Percentiles rank a stretch among this genome's conserved stretches.
These are phyloP conservation scores for Mycteria americana DNA, from an alignment of 2,797 vertebrate genomes.

Conservation along the genomic window DNA sequence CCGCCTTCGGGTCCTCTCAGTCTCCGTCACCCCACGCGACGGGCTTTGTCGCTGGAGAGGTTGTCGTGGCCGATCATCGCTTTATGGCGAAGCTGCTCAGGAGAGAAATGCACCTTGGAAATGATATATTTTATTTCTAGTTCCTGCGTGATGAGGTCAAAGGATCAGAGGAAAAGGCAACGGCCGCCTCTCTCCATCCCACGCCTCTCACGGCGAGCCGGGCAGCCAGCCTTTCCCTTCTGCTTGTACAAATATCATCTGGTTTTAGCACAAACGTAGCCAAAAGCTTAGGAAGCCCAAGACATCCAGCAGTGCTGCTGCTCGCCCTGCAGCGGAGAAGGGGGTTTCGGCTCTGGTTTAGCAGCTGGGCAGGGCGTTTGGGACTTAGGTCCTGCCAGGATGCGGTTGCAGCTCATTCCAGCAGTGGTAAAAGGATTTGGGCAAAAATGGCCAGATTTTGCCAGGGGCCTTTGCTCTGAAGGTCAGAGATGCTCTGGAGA, in stretches of 20 bases:
- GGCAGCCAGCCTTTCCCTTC: background rate
- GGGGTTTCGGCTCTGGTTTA: background rate
- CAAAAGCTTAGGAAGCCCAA: background rate
- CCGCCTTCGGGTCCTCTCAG: background rate
- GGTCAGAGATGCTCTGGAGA: background rate
- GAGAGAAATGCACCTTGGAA: background rate
- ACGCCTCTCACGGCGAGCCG: rapidly evolving
- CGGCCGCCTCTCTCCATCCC: background rate
- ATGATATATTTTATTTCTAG: background rate
- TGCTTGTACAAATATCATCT: background rate
- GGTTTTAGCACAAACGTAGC: background rate
- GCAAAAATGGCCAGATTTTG: background rate
- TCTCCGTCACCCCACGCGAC: background rate
- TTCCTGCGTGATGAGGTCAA: background rate
- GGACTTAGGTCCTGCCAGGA: background rate
- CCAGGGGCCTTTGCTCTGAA: background rate
- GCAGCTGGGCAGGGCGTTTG: background rate
- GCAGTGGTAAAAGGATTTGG: background rate
- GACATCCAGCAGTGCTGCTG: background rate
- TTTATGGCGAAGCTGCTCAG: background rate
- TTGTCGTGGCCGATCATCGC: background rate
- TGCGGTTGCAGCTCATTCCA: background rate
- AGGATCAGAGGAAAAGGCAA: background rate
- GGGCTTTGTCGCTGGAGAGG: background rate
- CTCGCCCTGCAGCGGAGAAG: rapidly evolving